Conservation (phyloP, 2,888 invertebrate species). For the Eurytoma californica region DNA sequence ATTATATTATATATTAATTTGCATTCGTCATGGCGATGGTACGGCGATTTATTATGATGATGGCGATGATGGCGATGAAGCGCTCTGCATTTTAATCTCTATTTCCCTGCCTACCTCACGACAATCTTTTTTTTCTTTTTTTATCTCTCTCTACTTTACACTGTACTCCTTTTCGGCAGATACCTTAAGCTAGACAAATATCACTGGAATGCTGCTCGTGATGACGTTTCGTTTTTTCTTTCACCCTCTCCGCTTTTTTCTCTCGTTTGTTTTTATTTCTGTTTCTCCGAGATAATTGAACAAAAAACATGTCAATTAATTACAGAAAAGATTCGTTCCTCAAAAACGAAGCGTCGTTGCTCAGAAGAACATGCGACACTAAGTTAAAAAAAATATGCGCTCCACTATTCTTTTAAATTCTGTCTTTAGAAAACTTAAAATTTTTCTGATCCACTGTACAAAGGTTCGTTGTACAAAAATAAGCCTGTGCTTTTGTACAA, state of each 20-base stretch:
- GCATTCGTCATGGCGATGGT: slow-evolving; percentile 63
- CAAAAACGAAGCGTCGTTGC: slow-evolving; percentile 50
- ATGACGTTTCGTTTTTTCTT: slow-evolving; percentile 65
- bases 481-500: background rate
- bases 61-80: slow-evolving; percentile 58
- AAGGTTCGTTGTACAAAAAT: background rate
- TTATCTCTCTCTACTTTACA: slow-evolving; percentile 8
- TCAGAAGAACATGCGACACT: slow-evolving; percentile 46
- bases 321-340: background rate
- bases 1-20: slow-evolving; percentile 61
- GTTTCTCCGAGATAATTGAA: background rate
- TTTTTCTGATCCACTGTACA: slow-evolving; percentile 18
- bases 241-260: background rate
- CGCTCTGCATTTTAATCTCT: slow-evolving; percentile 42
- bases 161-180: slow-evolving; percentile 40
- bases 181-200: slow-evolving; percentile 40
- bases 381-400: slow-evolving; percentile 19
- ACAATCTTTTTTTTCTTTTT: slow-evolving; percentile 10
- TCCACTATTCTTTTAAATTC: slow-evolving; percentile 17
- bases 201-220: slow-evolving; percentile 63
- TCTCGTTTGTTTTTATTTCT: background rate
- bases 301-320: background rate
- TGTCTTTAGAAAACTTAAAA: slow-evolving; percentile 15
- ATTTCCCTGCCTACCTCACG: slow-evolving; percentile 7
- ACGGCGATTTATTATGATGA: slow-evolving; percentile 58